phyloP scores from a whole-genome alignment of 1,140 invertebrate species.

The Apis florea region DNA sequence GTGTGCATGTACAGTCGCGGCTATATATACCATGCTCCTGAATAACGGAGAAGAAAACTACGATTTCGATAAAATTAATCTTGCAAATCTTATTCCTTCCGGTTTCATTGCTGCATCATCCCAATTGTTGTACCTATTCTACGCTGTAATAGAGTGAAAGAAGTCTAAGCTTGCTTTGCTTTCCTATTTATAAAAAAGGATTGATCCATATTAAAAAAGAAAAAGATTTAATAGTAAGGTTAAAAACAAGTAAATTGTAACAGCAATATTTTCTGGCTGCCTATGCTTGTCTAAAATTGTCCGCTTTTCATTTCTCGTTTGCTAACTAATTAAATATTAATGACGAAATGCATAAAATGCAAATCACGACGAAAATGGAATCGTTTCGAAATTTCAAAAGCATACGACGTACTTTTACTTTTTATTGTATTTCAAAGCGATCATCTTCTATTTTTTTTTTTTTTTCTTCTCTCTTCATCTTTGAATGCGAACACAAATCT shows the following conservation, averaged over 20 bases:
- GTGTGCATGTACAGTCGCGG: constrained; percentile 45
- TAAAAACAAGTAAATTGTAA: neutral
- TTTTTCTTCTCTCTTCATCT: neutral
- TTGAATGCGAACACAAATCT: constrained; percentile 21
- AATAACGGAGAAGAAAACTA: neutral
- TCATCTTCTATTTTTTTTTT: neutral
- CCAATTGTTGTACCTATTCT: neutral
- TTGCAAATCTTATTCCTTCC: neutral
- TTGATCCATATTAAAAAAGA: neutral
- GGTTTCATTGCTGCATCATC: neutral
- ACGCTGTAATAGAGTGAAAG: too few relatives aligned
- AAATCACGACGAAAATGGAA: neutral
- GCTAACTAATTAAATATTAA: constrained; percentile 8
- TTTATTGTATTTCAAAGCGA: neutral
- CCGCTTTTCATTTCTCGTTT: neutral
- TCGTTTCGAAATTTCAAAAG: neutral
- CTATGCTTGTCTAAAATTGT: neutral
- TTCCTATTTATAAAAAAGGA: neutral
- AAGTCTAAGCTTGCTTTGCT: neutral
- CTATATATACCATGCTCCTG: neutral
- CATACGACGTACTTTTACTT: too few relatives aligned
- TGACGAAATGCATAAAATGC: constrained; percentile 12
- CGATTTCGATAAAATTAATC: neutral
- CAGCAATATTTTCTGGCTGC: neutral
- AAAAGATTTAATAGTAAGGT: neutral